Conservation (phyloP, 2,888 invertebrate genomes). For the Drosophila nr. perissopoda region DNA sequence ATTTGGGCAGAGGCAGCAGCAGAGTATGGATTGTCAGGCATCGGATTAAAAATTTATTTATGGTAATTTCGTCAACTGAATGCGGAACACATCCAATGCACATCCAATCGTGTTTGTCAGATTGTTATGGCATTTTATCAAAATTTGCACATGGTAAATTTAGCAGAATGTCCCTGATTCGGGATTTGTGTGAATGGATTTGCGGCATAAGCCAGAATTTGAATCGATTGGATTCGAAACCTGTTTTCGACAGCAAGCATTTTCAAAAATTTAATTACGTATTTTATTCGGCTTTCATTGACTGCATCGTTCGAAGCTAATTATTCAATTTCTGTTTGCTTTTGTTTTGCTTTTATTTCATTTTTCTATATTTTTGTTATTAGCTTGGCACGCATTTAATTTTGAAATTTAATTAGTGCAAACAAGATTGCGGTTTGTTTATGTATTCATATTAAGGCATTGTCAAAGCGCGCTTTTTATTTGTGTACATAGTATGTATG, state of each 20-base stretch:
- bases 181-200: conserved; percentile 33
- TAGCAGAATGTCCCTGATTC: conserved; percentile 56
- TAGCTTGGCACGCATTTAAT: conserved; percentile 67
- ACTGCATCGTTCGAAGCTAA: conserved; percentile 47
- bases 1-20: conserved; percentile 16
- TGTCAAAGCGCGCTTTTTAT: conserved; percentile 22
- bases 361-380: conserved; percentile 62
- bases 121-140: conserved; percentile 53
- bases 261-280: conserved; percentile 62
- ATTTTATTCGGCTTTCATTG: conserved; percentile 58
- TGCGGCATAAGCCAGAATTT: conserved; percentile 14
- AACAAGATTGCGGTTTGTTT: conserved; percentile 69
- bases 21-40: conserved; percentile 10
- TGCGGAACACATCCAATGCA: conserved; percentile 30
- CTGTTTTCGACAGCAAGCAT: neutral
- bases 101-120: conserved; percentile 36
- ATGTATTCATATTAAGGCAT: conserved; percentile 53
- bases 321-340: conserved; percentile 35
- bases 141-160: conserved; percentile 68
- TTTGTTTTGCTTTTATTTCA: conserved; percentile 10
- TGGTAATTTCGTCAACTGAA: conserved; percentile 70
- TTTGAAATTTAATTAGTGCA: conserved; percentile 72
- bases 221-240: conserved; percentile 17
- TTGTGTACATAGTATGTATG: neutral
- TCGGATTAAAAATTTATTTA: conserved; percentile 64